phyloP scores from a whole-genome alignment of 1,140 invertebrate genomes.

The Aphidius ervi region DNA sequence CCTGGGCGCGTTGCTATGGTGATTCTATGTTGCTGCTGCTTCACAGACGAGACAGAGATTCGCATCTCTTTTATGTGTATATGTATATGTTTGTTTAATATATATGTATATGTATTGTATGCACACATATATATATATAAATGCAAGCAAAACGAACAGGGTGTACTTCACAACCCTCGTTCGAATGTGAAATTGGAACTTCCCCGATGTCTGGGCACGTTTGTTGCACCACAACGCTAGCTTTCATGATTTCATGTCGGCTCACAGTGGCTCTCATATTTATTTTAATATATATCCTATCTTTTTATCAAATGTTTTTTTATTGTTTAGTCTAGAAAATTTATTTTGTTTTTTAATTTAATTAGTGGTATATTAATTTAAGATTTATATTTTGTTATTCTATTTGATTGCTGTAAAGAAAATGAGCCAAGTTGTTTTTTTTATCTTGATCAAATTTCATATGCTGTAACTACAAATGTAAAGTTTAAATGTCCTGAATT shows the following conservation, averaged over 20 bases:
- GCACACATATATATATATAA: not conserved
- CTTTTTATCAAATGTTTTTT: not conserved
- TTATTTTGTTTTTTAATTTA: no score
- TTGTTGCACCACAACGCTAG: slow-evolving; percentile 44
- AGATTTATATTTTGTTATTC: no score
- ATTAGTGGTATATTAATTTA: no score
- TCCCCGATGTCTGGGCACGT: slow-evolving; percentile 30
- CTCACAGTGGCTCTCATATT: slow-evolving; percentile 40
- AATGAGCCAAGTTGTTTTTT: no score
- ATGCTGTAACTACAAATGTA: no score
- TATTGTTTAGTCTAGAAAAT: not conserved
- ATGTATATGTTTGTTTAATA: slow-evolving; percentile 1
- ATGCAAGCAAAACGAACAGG: slow-evolving; percentile 4
- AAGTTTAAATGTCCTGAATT: no score
- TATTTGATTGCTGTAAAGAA: no score
- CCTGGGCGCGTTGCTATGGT: slow-evolving; percentile 51
- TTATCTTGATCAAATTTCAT: no score
- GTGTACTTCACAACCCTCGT: not conserved
- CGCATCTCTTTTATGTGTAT: slow-evolving; percentile 28
- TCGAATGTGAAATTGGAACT: not conserved
- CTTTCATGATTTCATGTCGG: slow-evolving; percentile 31
- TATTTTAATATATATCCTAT: no score
- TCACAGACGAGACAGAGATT: slow-evolving; percentile 49
- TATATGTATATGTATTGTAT: not conserved
- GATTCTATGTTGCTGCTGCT: slow-evolving; percentile 42